These are phyloP conservation scores for Drosophila neocordata DNA, from an alignment of 1,140 invertebrate genomes.

Conservation along the genomic window DNA sequence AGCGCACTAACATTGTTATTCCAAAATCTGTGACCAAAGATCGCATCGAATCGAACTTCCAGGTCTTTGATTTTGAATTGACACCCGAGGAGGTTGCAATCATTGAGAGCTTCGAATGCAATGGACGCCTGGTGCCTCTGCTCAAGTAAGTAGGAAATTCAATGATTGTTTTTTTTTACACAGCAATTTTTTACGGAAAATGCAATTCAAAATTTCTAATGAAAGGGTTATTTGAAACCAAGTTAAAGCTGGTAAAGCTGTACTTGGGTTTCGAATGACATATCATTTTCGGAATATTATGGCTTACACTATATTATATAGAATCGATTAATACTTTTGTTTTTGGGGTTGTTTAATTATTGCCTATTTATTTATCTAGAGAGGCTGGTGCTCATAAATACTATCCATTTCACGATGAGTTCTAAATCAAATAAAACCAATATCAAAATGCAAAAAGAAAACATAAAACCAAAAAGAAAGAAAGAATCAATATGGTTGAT, in stretches of 20 bases:
- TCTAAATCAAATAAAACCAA: constrained; percentile 53
- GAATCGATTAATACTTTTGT: background rate
- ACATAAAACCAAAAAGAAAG: background rate
- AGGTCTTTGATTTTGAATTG: constrained; percentile 89
- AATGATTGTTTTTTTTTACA: no score
- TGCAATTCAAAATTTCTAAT: no score
- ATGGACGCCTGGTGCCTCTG: constrained; percentile 83
- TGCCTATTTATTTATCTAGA: constrained; percentile 30
- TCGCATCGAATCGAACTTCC: constrained; percentile 88
- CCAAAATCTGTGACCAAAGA: constrained; percentile 87
- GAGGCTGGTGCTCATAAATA: constrained; percentile 52
- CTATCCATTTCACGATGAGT: constrained; percentile 74
- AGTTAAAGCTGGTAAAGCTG: background rate
- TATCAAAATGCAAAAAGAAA: background rate
- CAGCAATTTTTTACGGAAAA: background rate
- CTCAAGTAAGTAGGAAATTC: constrained; percentile 80
- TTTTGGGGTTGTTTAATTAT: background rate
- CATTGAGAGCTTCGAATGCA: constrained; percentile 84
- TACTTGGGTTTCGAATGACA: background rate
- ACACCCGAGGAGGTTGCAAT: constrained; percentile 84
- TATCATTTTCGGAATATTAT: no score
- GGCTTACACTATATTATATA: background rate
- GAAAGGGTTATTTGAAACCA: background rate
- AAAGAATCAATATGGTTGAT: constrained; percentile 13
- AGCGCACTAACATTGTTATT: constrained; percentile 86